Conservation (phyloP, 2,888 invertebrate genomes). For the Drosophila quasianomalipes region DNA sequence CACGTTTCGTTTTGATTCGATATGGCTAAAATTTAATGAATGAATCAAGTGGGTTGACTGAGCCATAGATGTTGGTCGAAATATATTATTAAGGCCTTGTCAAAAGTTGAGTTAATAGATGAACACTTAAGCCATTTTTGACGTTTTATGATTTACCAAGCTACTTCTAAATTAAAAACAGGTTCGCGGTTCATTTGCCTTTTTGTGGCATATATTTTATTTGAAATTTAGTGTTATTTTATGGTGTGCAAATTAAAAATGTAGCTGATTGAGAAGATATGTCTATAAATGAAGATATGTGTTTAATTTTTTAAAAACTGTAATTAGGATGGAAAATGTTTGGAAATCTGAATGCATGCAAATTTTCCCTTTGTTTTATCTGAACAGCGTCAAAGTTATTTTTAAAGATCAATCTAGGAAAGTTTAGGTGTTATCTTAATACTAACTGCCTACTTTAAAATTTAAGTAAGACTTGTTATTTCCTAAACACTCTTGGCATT, state of each 20-base stretch:
- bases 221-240: neutral
- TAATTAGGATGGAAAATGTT: neutral
- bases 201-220: neutral
- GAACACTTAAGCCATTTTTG: neutral
- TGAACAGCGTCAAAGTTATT: neutral
- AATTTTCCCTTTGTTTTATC: neutral
- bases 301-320: neutral
- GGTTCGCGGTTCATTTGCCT: neutral
- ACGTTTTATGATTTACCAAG: neutral
- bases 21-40: constrained; percentile 25
- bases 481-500: neutral
- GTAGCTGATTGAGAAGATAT: neutral
- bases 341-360: neutral
- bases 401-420: neutral
- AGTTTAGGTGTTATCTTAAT: neutral
- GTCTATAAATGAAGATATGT: neutral
- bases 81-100: constrained; percentile 7
- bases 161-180: constrained; percentile 1
- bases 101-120: constrained; percentile 20
- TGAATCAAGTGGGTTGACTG: constrained; percentile 9
- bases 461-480: neutral
- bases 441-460: neutral
- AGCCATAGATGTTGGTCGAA: neutral
- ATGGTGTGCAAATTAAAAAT: neutral
- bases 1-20: constrained; percentile 56